phyloP scores from a whole-genome alignment of 1,140 invertebrate genomes.

The Colletes latitarsis region DNA sequence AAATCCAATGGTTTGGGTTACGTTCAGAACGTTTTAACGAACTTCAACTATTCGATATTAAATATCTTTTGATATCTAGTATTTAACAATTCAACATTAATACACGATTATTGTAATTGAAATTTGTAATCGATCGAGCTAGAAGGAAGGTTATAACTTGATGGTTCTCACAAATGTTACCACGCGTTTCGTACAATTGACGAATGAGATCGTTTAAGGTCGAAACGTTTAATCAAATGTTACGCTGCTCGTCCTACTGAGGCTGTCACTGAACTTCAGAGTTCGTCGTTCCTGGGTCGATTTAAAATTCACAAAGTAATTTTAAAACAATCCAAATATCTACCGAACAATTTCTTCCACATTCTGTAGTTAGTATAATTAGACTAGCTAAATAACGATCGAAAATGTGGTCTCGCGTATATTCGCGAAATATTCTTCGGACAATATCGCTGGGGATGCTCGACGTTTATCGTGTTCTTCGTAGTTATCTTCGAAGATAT shows the following conservation, averaged over 20 bases:
- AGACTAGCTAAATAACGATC: not conserved
- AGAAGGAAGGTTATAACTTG: no score
- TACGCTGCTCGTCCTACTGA: not conserved
- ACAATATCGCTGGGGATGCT: not conserved
- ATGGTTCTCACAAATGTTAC: no score
- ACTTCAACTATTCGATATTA: no score
- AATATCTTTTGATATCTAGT: no score
- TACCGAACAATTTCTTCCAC: no score
- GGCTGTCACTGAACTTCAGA: not conserved
- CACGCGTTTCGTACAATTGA: not conserved
- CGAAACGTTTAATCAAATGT: no score
- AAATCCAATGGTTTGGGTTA: not conserved
- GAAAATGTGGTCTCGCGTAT: not conserved
- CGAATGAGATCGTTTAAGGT: no score
- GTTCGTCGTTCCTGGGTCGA: not conserved
- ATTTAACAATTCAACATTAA: no score
- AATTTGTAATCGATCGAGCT: no score
- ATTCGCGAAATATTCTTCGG: not conserved
- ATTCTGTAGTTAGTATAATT: not conserved
- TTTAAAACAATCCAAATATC: no score
- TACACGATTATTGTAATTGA: no score
- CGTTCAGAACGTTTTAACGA: no score
- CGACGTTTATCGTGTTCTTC: constrained; percentile 5
- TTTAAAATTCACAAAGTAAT: not conserved
- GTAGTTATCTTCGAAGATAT: not conserved